phyloP scores from a whole-genome alignment of 2,888 invertebrate species.

The Tineola bisselliella region DNA sequence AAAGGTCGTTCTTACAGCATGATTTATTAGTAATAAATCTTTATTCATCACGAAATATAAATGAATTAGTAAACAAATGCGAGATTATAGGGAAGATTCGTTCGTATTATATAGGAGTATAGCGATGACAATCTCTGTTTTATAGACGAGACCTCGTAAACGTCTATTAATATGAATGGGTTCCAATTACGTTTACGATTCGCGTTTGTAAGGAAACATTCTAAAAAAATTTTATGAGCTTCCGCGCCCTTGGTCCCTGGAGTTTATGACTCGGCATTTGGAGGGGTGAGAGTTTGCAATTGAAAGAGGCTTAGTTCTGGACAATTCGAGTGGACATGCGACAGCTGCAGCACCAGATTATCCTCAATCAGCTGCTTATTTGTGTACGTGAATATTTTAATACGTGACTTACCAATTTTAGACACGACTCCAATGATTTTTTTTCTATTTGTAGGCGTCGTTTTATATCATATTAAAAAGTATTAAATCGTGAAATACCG shows the following conservation, averaged over 20 bases:
- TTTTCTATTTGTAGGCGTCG: no score
- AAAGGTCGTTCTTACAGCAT: neutral
- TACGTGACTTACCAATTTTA: neutral
- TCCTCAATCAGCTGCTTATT: slow-evolving; percentile 30
- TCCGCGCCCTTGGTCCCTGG: slow-evolving; percentile 46
- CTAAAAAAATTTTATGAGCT: slow-evolving; percentile 64
- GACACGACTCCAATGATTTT: neutral
- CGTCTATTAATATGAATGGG: slow-evolving; percentile 69
- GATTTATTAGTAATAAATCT: slow-evolving; percentile 13
- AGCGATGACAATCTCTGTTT: slow-evolving; percentile 65
- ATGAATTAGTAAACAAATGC: slow-evolving; percentile 32
- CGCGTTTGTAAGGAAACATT: slow-evolving; percentile 59
- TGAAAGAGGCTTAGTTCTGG: slow-evolving; percentile 25
- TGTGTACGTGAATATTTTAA: neutral
- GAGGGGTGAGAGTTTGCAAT: slow-evolving; percentile 32
- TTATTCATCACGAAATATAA: slow-evolving; percentile 41
- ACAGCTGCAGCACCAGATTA: slow-evolving; percentile 44
- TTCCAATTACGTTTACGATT: slow-evolving; percentile 68
- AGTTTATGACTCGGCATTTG: slow-evolving; percentile 32
- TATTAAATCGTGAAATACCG: no score
- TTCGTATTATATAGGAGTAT: slow-evolving; percentile 38
- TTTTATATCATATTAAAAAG: no score
- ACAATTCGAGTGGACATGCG: slow-evolving; percentile 29
- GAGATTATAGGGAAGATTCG: neutral
- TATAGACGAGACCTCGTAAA: slow-evolving; percentile 62